A percentile compares a stretch with the other conserved stretches of the same genome.
These are phyloP conservation scores for Clangula hyemalis DNA, from an alignment of 2,797 vertebrate genomes.

Conservation along the genomic window DNA sequence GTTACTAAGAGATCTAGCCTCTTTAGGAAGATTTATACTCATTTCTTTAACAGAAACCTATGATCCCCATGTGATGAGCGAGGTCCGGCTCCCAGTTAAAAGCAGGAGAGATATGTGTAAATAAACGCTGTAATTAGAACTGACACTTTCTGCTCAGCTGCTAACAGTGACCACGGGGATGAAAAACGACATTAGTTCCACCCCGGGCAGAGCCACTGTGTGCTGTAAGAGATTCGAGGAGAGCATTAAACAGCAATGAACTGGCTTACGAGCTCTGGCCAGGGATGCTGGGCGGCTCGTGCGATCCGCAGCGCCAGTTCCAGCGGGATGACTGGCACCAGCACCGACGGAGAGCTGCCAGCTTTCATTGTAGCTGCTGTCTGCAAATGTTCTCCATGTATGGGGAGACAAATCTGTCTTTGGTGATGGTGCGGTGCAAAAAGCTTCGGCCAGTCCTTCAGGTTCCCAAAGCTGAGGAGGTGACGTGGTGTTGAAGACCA, in stretches of 20 bases:
- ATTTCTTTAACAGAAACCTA: background rate
- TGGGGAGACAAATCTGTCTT: background rate
- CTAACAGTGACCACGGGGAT: background rate
- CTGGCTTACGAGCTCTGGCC: background rate
- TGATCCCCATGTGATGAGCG: background rate
- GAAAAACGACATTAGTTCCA: conserved; percentile 51
- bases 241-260: background rate
- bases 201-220: background rate
- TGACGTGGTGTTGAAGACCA: background rate
- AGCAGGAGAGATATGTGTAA: conserved; percentile 33
- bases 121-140: conserved; percentile 56
- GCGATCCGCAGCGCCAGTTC: background rate
- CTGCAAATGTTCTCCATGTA: background rate
- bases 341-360: background rate
- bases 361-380: background rate
- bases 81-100: background rate
- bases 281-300: background rate
- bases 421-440: background rate
- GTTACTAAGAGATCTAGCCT: background rate
- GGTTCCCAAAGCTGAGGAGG: background rate
- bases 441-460: background rate
- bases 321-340: background rate
- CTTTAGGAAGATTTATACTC: background rate
- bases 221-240: background rate
- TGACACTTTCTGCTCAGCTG: background rate